phyloP scores from a whole-genome alignment of 2,113 vertebrate species.

The Callospermophilus lateralis region DNA sequence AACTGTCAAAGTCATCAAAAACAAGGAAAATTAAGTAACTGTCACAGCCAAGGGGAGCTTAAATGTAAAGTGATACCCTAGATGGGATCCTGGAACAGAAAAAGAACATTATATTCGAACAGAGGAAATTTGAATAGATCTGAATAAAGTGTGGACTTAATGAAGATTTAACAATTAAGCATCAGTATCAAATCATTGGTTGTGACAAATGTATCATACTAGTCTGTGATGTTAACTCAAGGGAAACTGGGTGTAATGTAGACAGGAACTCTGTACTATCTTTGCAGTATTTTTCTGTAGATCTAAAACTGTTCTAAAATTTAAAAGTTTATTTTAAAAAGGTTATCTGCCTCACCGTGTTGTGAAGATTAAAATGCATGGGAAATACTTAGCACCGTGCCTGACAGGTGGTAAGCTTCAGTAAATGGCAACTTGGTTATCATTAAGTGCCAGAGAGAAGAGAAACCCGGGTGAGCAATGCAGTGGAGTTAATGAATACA shows the following conservation, averaged over 20 bases:
- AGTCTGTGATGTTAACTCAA: neutral
- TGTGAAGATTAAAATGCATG: neutral
- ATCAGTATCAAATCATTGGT: neutral
- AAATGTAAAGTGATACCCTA: no score
- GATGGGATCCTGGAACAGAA: neutral
- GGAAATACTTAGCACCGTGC: neutral
- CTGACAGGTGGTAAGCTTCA: neutral
- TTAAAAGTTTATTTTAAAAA: neutral
- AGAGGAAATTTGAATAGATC: neutral
- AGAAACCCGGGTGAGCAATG: neutral
- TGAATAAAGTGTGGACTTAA: neutral
- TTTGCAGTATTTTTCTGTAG: neutral
- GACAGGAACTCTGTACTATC: neutral
- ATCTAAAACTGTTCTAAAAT: neutral
- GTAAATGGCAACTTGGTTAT: neutral
- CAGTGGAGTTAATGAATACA: neutral
- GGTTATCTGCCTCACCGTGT: neutral
- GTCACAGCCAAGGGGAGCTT: neutral
- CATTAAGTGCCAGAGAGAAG: neutral
- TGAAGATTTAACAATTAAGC: neutral
- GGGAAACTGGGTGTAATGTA: neutral
- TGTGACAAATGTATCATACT: neutral
- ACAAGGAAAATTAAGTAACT: neutral
- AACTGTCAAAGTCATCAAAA: neutral
- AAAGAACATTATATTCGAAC: neutral